Evolutionary conservation across 2,113 vertebrate species (phyloP).

Genomic region (Callipepla squamata): DNA sequence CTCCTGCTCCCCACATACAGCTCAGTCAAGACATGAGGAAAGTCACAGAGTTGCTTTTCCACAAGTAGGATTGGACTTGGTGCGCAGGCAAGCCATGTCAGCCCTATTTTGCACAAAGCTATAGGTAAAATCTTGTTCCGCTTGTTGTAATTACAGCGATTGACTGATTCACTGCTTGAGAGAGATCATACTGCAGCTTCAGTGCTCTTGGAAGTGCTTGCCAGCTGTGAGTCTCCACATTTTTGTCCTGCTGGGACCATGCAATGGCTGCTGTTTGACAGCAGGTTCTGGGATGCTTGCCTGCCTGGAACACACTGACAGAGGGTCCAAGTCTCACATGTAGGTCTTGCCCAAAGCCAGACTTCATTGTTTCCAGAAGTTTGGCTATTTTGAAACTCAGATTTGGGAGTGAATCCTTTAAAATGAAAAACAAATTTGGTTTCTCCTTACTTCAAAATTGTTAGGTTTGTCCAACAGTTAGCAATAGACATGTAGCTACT

Average conservation of each 20-base stretch:
- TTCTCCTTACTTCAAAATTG: neutral
- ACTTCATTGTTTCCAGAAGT: neutral
- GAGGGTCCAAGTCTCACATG: neutral
- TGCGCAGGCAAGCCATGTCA: neutral
- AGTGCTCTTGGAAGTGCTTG: neutral
- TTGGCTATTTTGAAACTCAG: neutral
- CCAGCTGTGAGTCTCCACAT: neutral
- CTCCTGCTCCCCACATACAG: neutral
- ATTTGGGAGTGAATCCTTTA: neutral
- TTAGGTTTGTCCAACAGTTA: neutral
- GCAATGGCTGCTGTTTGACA: neutral
- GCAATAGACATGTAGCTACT: neutral
- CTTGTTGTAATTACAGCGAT: neutral
- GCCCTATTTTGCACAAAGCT: neutral
- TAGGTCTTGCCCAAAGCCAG: neutral
- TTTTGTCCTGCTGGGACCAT: slow-evolving; percentile 2
- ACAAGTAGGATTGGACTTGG: neutral
- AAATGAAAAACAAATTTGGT: neutral
- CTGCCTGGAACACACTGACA: neutral
- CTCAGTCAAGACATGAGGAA: neutral
- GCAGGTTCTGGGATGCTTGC: neutral
- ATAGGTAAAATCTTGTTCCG: neutral
- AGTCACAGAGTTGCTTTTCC: neutral
- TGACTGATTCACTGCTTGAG: neutral
- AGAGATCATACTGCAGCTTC: neutral